Conservation (phyloP, 2,888 invertebrate genomes). For the Lasioglossum pauxillum region DNA sequence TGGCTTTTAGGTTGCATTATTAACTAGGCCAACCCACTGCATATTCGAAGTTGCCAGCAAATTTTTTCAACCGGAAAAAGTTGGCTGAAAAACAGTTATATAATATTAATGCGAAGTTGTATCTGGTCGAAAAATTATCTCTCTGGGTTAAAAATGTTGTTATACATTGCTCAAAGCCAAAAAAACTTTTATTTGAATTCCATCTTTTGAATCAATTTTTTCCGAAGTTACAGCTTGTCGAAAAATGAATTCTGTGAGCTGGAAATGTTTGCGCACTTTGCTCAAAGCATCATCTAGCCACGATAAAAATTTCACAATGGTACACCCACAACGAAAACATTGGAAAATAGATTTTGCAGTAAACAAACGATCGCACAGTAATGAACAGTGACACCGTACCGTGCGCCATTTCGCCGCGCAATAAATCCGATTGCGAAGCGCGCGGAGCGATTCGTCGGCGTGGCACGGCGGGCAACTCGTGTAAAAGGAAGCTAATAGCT, state of each 20-base stretch:
- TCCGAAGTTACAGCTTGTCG: neutral
- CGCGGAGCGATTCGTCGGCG: neutral
- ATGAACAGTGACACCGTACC: neutral
- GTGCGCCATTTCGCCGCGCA: neutral
- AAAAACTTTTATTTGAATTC: neutral
- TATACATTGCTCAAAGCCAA: neutral
- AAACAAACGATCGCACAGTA: neutral
- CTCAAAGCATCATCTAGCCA: neutral
- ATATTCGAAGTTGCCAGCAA: neutral
- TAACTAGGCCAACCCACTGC: neutral
- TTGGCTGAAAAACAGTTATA: neutral
- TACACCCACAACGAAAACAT: neutral
- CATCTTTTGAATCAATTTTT: neutral
- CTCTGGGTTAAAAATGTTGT: neutral
- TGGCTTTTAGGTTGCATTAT: neutral
- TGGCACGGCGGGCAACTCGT: neutral
- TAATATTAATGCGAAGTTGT: neutral
- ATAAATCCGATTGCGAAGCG: neutral
- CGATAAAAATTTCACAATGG: neutral
- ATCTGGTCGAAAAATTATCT: neutral
- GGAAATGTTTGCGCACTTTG: neutral
- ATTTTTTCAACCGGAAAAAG: neutral
- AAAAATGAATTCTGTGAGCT: neutral
- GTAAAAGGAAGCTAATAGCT: constrained; percentile 16
- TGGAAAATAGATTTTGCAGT: neutral